Percentiles rank a stretch among this genome's conserved stretches.
Evolutionary conservation across 2,797 vertebrate species (phyloP).

Genomic region (Falco rusticolus): DNA sequence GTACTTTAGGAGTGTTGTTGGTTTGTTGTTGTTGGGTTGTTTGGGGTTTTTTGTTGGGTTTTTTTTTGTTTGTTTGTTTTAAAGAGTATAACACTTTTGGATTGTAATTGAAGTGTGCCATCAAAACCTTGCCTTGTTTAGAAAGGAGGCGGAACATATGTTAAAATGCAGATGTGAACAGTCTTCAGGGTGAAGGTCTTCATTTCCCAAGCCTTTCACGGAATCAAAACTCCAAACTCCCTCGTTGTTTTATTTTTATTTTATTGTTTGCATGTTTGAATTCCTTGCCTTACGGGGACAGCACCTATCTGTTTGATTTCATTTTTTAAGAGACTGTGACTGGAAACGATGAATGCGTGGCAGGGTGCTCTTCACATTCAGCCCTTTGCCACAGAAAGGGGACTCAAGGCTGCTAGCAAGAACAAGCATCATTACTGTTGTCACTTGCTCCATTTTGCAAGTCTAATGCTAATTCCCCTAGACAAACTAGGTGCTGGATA

Average conservation of each 20-base stretch:
- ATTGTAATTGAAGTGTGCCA: slow-evolving; percentile 71
- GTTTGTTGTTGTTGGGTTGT: background rate
- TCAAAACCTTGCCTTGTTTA: slow-evolving; percentile 68
- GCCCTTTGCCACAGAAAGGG: slow-evolving; percentile 32
- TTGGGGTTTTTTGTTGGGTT: background rate
- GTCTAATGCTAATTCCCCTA: slow-evolving; percentile 57
- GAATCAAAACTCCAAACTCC: slow-evolving; percentile 59
- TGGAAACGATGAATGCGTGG: slow-evolving; percentile 21
- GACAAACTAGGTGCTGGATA: background rate
- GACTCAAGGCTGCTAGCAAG: slow-evolving; percentile 26
- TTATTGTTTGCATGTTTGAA: slow-evolving; percentile 8
- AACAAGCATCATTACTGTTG: slow-evolving; percentile 61
- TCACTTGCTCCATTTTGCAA: slow-evolving; percentile 68
- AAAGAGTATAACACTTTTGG: slow-evolving; percentile 58
- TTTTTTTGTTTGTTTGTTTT: background rate
- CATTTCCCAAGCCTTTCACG: slow-evolving; percentile 30
- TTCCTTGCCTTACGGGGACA: background rate
- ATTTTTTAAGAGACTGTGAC: slow-evolving; percentile 57
- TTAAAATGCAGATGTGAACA: slow-evolving; percentile 68
- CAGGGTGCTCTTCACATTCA: slow-evolving; percentile 40
- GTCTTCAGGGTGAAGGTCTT: slow-evolving; percentile 6
- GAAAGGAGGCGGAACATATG: slow-evolving; percentile 66
- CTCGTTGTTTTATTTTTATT: slow-evolving; percentile 53
- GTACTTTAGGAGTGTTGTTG: slow-evolving; percentile 17
- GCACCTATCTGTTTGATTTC: background rate